Evolutionary conservation across 92 coral and sea anemone species (phyloP), one percentile per base, ranked within the genome.

Genomic region (Actinernus sp.): DNA sequence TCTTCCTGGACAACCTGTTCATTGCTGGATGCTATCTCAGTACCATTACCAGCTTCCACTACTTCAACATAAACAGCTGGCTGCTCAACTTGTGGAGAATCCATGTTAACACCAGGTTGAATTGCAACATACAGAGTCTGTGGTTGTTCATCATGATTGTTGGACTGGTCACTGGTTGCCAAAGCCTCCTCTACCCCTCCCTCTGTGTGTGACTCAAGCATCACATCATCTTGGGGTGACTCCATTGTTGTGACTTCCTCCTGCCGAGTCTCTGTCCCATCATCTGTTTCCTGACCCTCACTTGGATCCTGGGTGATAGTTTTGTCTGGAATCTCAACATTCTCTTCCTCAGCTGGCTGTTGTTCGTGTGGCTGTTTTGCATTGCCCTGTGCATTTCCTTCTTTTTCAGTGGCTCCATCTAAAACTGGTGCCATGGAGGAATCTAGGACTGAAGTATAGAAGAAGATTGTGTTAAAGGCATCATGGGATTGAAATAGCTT

Each of bases 1-100:
- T 88, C 95, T 43, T 92, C 89, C 70, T 90, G 97, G 41, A 93
- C 93, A 31, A 90, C 97, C 26, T 84, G 89, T 41, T 90, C 88
- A 10, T 81, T 92, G 81, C 73, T 75, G 6, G 95, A 66, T 14
- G 90, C 69, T 19, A 91, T 90, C 32, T 91, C 98, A 34, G 97
- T 68, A 18, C 97, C 91, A 55, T 91, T 91, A 41, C 98, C 93
- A 47, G 98, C 94, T 62, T 94, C 98, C 39, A 94, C 98, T 24
- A 94, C 98, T 58, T 94, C 98, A 48, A 94, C 92, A 73, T 91
- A 94, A 41, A 94, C 98, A 0, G 98, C 98, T n/a, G 98, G 98
- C 57, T 94, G 97, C 10, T 87, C 97, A 19, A 82, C 92, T 29
- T 92, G 91, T 2, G 83, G 71, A 0, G 90, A 75, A 41, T 89